Base-by-base conservation (phyloP, 1,140 invertebrate species). In the Drosophila kepulauana region DNA sequence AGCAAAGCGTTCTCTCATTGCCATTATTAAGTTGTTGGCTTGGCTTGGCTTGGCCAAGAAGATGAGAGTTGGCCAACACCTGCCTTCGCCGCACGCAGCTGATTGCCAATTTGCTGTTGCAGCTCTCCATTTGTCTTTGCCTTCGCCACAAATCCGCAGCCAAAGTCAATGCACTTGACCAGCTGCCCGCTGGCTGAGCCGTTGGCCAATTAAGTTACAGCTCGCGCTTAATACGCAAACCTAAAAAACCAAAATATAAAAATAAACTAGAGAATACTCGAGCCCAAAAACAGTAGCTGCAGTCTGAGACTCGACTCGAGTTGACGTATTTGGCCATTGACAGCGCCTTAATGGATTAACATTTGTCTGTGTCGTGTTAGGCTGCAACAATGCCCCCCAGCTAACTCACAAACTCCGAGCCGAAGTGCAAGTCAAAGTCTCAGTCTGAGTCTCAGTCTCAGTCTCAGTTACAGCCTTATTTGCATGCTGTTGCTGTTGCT, bases 261-360 rank as follows among this genome's bases (percentile, higher is more conserved):
- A 25, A 25, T 25, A 25, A 25, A 25, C 20, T 25, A 25, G 0
- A 25, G 20, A 25, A 25, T 25, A 25, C 3, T 25, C 52, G 11
- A 16, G 20, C 41, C 16, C 35, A n/a, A 57, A 46, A 68, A 75
- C 66, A 57, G 49, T 64, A 49, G 52, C 43, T 45, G 20, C 43
- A 28, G 45, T 10, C 15, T 52, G 11, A 41, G 20, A 25, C 57
- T 3, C 15, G 46, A 45, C 16, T 58, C 46, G 81, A 20, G 82
- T 91, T 92, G 90, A 92, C 87, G 81, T 82, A 92, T 92, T 92
- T 91, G 77, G 57, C 87, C 79, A 92, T 92, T 92, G 91, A 92
- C 91, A 92, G 91, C 77, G 84, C 73, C 78, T 82, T 91, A 92
- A 92, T 92, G 91, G 91, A 91, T 92, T 89, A 92, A 89, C 87